Conservation (phyloP, 2,888 invertebrate genomes). For the Tenodera sinensis region DNA sequence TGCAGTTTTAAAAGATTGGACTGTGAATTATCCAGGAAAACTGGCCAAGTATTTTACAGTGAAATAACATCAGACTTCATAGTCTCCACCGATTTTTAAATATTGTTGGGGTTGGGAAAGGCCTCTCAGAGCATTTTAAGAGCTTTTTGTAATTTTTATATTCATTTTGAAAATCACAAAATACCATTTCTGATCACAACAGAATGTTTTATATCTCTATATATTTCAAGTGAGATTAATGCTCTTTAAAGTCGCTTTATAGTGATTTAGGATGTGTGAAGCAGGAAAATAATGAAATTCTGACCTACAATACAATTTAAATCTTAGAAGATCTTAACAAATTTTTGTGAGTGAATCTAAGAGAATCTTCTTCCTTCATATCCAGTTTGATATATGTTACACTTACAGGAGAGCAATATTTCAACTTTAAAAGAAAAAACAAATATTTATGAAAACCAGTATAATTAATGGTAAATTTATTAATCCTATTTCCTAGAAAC, state of each 20-base stretch:
- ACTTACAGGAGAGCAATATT: background rate
- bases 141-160: background rate
- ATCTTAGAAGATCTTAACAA: background rate
- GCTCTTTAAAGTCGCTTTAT: background rate
- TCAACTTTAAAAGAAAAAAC: background rate
- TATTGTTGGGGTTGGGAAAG: background rate
- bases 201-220: background rate
- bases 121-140: background rate
- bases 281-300: background rate
- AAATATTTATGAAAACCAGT: background rate
- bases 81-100: background rate
- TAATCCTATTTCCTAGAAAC: background rate
- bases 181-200: background rate
- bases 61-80: constrained; percentile 56
- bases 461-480: background rate
- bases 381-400: background rate
- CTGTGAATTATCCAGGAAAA: constrained; percentile 98
- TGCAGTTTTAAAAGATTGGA: constrained; percentile 91
- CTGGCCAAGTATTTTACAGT: constrained; percentile 99
- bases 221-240: too few species aligned
- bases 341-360: background rate
- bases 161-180: background rate
- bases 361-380: background rate
- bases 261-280: background rate
- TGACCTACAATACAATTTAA: background rate